A percentile compares a stretch with the other conserved stretches of the same genome.
These are phyloP conservation scores for Tapirus terrestris DNA, from an alignment of 2,113 vertebrate species.

Conservation along the genomic window DNA sequence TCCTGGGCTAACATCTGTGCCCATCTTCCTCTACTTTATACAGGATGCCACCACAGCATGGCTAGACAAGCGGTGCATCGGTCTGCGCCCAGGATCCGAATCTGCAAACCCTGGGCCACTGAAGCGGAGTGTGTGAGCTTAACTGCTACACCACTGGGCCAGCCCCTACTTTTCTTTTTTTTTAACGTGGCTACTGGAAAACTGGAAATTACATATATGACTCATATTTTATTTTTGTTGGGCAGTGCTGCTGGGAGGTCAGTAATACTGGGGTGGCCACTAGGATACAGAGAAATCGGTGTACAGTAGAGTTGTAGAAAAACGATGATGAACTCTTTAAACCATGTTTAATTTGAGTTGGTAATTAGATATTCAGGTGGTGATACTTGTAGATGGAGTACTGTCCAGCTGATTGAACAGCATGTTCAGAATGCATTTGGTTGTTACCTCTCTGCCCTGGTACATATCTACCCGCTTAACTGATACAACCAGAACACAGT, in stretches of 20 bases:
- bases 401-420: background rate
- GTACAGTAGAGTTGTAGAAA: background rate
- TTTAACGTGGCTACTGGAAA: background rate
- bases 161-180: background rate
- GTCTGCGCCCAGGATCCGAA: too few relatives aligned
- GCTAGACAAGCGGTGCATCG: too few relatives aligned
- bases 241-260: background rate
- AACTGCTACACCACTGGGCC: too few relatives aligned
- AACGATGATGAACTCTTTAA: background rate
- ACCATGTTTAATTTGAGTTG: background rate
- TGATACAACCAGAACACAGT: background rate
- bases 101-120: too few relatives aligned
- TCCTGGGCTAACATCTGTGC: too few relatives aligned
- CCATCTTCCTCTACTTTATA: too few relatives aligned
- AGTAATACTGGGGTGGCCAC: background rate
- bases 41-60: too few relatives aligned
- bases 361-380: background rate
- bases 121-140: too few relatives aligned
- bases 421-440: background rate
- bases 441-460: fast-evolving
- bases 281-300: background rate
- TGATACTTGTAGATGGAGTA: background rate
- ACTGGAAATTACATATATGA: background rate
- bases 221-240: background rate
- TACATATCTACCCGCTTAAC: background rate